Conservation (phyloP, 2,888 invertebrate genomes). For the Lymantria monacha region DNA sequence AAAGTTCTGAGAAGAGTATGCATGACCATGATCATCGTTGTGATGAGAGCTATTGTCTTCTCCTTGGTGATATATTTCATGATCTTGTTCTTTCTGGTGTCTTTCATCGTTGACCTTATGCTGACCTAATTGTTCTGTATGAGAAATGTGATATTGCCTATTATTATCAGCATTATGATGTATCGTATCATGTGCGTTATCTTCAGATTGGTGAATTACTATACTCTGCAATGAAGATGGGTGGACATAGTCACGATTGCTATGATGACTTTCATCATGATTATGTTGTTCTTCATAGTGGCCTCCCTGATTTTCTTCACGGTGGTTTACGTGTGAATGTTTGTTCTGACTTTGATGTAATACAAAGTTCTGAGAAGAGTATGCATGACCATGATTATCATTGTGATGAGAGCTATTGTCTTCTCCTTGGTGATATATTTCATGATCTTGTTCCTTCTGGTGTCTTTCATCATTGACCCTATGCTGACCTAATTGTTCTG, state of each 20-base stretch:
- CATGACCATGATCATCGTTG: not conserved
- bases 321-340: not conserved
- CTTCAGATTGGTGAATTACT: no score
- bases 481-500: not conserved
- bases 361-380: slow-evolving; percentile 36
- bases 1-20: slow-evolving; percentile 5
- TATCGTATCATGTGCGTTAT: not conserved
- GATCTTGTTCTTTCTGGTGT: not conserved
- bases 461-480: no score
- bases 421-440: not conserved
- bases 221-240: no score
- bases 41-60: not conserved
- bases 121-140: no score
- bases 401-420: not conserved
- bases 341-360: slow-evolving; percentile 18
- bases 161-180: not conserved
- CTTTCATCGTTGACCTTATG: not conserved
- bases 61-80: not conserved
- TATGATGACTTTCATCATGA: not conserved
- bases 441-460: not conserved
- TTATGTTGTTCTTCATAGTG: not conserved
- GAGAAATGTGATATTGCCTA: not conserved
- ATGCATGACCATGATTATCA: not conserved
- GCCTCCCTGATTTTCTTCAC: not conserved
- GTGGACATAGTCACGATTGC: no score